phyloP scores from a whole-genome alignment of 2,113 vertebrate genomes.

The Apus apus region DNA sequence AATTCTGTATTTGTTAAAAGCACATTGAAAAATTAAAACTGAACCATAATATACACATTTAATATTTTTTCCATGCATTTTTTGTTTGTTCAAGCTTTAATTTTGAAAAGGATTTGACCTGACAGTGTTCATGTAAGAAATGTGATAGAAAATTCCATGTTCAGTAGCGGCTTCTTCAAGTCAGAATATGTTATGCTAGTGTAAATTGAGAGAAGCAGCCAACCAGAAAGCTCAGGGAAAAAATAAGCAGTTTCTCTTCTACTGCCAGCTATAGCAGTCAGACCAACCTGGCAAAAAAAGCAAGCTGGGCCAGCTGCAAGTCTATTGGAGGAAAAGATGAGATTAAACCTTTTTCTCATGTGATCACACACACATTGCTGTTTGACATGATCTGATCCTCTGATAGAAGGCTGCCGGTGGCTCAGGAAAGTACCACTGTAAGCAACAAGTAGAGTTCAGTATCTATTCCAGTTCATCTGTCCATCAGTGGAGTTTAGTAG shows the following conservation, averaged over 20 bases:
- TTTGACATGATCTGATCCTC: not conserved
- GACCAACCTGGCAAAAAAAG: not conserved
- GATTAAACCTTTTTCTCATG: not conserved
- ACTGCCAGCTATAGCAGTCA: not conserved
- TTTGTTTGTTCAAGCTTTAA: not conserved
- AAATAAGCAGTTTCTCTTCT: not conserved
- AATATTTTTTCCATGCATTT: not conserved
- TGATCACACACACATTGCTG: not conserved
- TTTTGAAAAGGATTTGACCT: not conserved
- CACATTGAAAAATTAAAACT: not conserved
- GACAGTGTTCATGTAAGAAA: not conserved
- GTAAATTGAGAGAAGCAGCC: not conserved
- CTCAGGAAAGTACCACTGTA: not conserved
- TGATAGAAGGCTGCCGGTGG: not conserved
- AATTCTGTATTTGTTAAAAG: not conserved
- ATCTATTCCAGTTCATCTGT: not conserved
- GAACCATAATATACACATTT: not conserved
- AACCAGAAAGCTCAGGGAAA: not conserved
- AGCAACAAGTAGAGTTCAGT: not conserved
- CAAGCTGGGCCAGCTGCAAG: not conserved
- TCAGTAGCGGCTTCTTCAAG: not conserved
- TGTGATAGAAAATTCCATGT: not conserved
- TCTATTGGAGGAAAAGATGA: not conserved
- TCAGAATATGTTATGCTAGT: not conserved
- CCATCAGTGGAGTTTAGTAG: not conserved